Base-by-base conservation (phyloP, 2,888 invertebrate genomes). In the Leucophenga maculata region DNA sequence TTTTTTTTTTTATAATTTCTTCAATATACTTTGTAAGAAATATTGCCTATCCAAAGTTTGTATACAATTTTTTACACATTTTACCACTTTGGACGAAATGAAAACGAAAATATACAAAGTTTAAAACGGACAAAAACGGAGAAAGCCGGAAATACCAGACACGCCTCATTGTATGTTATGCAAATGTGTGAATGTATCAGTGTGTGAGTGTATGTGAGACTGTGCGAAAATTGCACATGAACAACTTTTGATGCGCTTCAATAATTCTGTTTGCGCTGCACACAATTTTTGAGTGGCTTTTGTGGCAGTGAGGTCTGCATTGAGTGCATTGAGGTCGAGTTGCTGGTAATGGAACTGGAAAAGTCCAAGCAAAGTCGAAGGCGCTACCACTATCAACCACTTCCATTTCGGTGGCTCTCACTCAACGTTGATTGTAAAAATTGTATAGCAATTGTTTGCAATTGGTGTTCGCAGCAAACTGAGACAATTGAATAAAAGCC, bases 241-340 rank as follows among this genome's bases (percentile, higher is more conserved):
- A 72, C 76, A 73, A 69, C 71, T 69, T 70, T 77, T 75, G 65
- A 68, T 76, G 75, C 78, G 83, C 79, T 81, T 80, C 79, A 82
- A 77, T 82, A 82, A 84, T 79, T 83, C 80, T 82, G 80, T 83
- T 83, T 77, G 82, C 77, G 54, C 22, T 22, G 77, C 73, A 72
- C 76, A 74, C 76, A 81, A 52, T 54, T 78, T 26, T 74, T 70
- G 78, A 78, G 80, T 76, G 82, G 80, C 79, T 80, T 78, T 76
- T 80, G 81, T 76, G 81, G 82, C 73, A 77, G 74, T 65, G 78
- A 73, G 76, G 72, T 74, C 74, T 76, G 73, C 75, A 55, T 26
- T 20, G 20, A 55, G 55, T 1, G 13, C 20, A 55, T 22, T 26
- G 22, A 22, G 18, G n/a, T n/a, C n/a, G n/a, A n/a, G n/a, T n/a